These are phyloP conservation scores for Nibea coibor DNA, from an alignment of 2,113 vertebrate genomes.

Conservation along the genomic window DNA sequence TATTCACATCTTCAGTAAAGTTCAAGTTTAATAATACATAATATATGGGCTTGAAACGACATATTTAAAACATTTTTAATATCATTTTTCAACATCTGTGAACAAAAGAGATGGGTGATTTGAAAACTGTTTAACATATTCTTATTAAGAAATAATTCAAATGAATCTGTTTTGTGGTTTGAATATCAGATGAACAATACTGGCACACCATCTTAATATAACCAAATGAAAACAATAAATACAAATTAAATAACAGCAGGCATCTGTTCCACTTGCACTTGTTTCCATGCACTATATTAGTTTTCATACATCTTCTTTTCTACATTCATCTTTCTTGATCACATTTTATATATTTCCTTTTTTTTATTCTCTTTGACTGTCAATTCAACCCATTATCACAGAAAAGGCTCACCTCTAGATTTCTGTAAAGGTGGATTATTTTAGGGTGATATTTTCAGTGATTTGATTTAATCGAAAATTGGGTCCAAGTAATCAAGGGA, in stretches of 20 bases:
- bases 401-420: no score
- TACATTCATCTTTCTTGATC: no score
- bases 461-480: no score
- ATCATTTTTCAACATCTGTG: not conserved
- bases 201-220: not conserved
- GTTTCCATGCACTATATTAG: not conserved
- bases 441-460: no score
- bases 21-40: no score
- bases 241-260: not conserved
- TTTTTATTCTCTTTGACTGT: no score
- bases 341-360: no score
- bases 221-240: not conserved
- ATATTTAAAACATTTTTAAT: not conserved
- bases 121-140: no score
- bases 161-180: not conserved
- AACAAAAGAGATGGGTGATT: not conserved
- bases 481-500: no score
- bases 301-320: not conserved
- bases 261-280: not conserved
- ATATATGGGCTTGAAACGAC: not conserved
- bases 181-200: not conserved
- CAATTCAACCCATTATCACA: no score
- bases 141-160: not conserved
- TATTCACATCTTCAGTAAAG: not conserved
- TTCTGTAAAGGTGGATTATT: no score